These are phyloP conservation scores for Heptranchias perlo DNA, from an alignment of 2,113 vertebrate genomes.

Conservation along the genomic window DNA sequence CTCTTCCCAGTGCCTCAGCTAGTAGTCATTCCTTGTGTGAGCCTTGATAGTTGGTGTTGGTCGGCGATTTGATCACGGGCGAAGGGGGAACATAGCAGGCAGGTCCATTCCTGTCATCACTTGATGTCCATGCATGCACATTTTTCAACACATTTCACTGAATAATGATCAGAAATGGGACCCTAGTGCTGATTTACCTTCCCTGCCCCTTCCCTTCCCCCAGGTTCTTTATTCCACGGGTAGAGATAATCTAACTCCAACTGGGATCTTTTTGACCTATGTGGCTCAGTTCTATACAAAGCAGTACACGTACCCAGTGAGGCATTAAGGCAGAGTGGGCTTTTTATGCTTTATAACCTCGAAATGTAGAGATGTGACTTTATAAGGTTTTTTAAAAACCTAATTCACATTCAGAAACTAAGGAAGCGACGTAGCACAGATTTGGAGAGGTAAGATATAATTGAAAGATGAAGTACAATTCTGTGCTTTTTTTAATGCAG, in stretches of 20 bases:
- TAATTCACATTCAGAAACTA: background rate
- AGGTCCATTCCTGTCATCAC: background rate
- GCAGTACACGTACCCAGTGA: background rate
- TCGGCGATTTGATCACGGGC: background rate
- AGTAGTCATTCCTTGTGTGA: background rate
- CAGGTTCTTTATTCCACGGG: background rate
- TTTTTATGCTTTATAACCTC: background rate
- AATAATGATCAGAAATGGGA: background rate
- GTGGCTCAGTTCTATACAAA: background rate
- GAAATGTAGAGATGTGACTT: background rate
- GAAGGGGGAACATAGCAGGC: background rate
- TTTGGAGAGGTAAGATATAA: background rate
- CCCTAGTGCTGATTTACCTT: no score
- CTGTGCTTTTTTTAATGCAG: conserved; percentile 46
- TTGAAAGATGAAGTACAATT: background rate
- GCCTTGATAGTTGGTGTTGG: background rate
- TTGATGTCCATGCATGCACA: background rate
- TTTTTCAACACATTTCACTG: background rate
- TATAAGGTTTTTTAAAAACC: background rate
- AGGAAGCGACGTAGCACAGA: no score
- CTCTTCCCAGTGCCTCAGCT: background rate
- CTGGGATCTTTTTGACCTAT: background rate
- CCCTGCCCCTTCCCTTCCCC: no score
- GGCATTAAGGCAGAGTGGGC: background rate
- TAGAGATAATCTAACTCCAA: background rate